Percentiles rank a stretch among this genome's conserved stretches.
phyloP scores from a whole-genome alignment of 2,113 vertebrate genomes.

The Plotosus lineatus region DNA sequence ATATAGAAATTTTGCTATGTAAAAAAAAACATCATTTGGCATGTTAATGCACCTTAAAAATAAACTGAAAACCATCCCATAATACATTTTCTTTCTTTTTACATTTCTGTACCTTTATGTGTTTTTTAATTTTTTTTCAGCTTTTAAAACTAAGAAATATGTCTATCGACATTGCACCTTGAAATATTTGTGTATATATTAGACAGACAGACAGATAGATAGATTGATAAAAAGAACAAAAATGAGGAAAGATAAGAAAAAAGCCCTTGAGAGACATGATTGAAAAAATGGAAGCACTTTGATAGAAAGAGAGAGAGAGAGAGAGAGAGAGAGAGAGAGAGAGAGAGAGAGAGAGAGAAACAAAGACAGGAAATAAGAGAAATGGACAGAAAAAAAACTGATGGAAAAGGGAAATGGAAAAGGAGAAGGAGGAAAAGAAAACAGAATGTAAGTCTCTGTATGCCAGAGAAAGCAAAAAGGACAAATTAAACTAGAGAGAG shows the following conservation, averaged over 20 bases:
- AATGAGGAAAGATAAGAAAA: constrained; percentile 9
- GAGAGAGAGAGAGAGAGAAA: too few species aligned
- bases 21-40: background rate
- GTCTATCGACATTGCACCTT: too few species aligned
- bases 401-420: background rate
- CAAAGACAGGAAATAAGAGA: background rate
- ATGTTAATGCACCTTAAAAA: background rate
- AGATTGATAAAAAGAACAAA: background rate
- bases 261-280: constrained; percentile 18
- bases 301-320: background rate
- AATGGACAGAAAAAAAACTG: background rate
- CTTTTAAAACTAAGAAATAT: too few species aligned
- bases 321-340: background rate
- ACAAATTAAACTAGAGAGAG: too few species aligned
- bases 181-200: too few species aligned
- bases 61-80: background rate
- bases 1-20: background rate
- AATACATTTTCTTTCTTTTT: background rate
- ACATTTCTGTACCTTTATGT: background rate
- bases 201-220: too few species aligned
- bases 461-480: background rate
- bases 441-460: background rate
- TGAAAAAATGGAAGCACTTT: constrained; percentile 26
- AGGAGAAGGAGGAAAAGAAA: background rate
- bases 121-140: background rate